Base-by-base conservation (phyloP, 2,113 vertebrate genomes). In the Caranx ignobilis region DNA sequence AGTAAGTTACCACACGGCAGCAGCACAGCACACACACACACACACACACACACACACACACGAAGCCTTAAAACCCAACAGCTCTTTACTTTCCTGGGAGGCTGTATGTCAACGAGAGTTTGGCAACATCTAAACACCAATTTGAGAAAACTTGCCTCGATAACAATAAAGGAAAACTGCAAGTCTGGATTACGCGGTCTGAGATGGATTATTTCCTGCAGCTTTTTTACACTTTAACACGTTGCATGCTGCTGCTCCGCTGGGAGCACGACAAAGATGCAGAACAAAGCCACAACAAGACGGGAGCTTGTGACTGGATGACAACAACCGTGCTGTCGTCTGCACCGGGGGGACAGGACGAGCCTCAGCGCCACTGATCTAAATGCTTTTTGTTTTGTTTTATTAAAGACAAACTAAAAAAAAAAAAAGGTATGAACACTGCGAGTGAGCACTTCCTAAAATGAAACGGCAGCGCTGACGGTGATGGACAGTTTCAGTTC, bases 211-310 rank as follows among this genome's bases (percentile, higher is more conserved):
- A 50, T 45, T 2, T 39, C 34, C 9, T 35, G 21, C 45, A 26
- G 2, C 37, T 10, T 47, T 75, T 56, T 35, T 35, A 52, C 56
- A 52, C 6, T 35, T 71, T 34, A 32, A 12, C 45, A 34, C 1
- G 0, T 3, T 11, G 34, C 34, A n/a, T n/a, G 41, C 9, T n/a
- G 34, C 0, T 15, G 16, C 54, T 87, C 72, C 82, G 78, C 76
- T 87, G 71, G 82, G 55, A 76, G 80, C 56, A 69, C 45, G 26
- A 26, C 26, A 26, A 26, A 82, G 34, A 69, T 75, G 57, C 3
- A 63, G 21, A 65, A 75, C n/a, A 41, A 75, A 66, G 61, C 67
- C n/a, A 15, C 70, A 32, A 55, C 0, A 1, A 35, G 43, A 43
- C 26, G 35, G 50, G n/a, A 26, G 39, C 32, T 59, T 59, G 45